Evolutionary conservation across 2,888 invertebrate species (phyloP), one percentile per base, ranked within the genome.

Genomic region (Acrobasis consociella): DNA sequence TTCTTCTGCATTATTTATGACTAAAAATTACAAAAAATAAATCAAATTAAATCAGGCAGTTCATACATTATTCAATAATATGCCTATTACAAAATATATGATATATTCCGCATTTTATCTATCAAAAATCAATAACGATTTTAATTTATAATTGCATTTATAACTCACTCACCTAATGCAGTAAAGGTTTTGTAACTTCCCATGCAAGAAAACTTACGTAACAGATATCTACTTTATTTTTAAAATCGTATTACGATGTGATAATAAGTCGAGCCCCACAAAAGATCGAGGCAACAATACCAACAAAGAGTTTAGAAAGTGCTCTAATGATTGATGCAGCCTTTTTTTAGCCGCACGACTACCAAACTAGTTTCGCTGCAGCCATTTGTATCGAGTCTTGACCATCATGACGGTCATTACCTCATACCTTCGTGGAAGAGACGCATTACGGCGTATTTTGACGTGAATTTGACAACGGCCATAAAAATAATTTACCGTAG

Each of bases 271-370:
- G 38, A 62, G 49, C 64, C 67, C 62, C 67, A 69, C 72, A 67
- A 66, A 70, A 67, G 69, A 60, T 60, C 63, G 63, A 49, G 66
- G 67, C 66, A 74, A 78, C 72, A 77, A 76, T 73, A 72, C 75
- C 67, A 82, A 82, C 82, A 85, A 86, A 81, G 82, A 80, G 80
- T 83, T 84, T 87, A 87, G 87, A 87, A 87, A 89, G 88, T 86
- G 79, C 79, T 81, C 74, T 75, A 78, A 83, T 87, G 86, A 87
- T 86, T 81, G 87, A 86, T 86, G 83, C 74, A 73, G 79, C 80
- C 76, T 81, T 84, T 83, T 68, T 82, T 80, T 77, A 77, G 80
- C 80, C 77, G 75, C 75, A 72, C 71, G 82, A 82, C 82, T 85
- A 80, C 72, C 82, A 82, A 87, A 89, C 87, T 78, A 73, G 86